Base-by-base conservation (phyloP, 2,797 vertebrate species). In the Cuniculus paca region DNA sequence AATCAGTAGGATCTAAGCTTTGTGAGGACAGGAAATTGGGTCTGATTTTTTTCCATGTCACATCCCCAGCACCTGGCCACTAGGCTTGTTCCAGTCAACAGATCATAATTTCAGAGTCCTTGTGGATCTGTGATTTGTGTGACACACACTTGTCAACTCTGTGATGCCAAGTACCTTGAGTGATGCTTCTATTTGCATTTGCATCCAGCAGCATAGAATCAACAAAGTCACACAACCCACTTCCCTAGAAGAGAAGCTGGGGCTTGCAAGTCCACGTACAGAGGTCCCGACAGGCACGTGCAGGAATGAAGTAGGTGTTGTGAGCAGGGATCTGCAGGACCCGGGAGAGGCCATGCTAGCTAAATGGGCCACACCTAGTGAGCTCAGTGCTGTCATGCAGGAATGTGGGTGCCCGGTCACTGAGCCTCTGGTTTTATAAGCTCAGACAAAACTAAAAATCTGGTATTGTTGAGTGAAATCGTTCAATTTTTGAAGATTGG, bases 341-440 rank as follows among this genome's bases (percentile, higher is more conserved):
- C 22, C 36, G 5, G 28, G 34, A 54, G 58, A 60, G 34, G 34
- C 11, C 4, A n/a, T 36, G 22, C 19, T 36, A 22, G 16, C 56
- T 13, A 8, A 26, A 10, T 3, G 24, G 58, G 17, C 58, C 6
- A 0, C 1, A 1, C 2, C 1, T 72, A 31, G 63, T 22, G 6
- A 61, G 58, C 16, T 48, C 42, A 75, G 72, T 5, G 17, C 75
- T 12, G 36, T 12, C 42, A 10, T 0, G 8, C n/a, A 86, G 48
- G 50, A 52, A 92, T 4, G 4, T 1, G 28, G 68, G 56, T 0
- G 6, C 19, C 2, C 1, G 26, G 34, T 20, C 42, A 28, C 26
- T 7, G 9, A 80, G 48, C 48, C 16, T 39, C 39, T 39, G 65
- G 16, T 48, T 84, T 65, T 31, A 82, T 20, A 54, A 93, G 48